Base-by-base conservation (phyloP, 1,140 invertebrate genomes). In the Leptopilina clavipes region DNA sequence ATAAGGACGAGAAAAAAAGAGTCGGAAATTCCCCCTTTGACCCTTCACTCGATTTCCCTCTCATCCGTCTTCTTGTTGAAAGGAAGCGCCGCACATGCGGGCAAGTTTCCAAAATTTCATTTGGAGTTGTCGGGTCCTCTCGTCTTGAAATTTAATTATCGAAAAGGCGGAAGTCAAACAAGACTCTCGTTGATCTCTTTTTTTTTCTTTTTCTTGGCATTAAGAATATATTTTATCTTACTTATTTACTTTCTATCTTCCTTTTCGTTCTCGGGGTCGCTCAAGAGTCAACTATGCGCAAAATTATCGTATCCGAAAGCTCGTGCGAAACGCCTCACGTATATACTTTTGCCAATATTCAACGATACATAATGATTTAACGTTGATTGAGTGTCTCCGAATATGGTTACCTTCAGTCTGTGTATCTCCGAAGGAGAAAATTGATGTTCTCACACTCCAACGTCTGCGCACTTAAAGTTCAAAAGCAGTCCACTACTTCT, bases 351-450 rank as follows among this genome's bases (percentile, higher is more conserved):
- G 72, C 17, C 22, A 73, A 72, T 76, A 76, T 73, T 45, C 75
- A 72, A 25, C 73, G 73, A 44, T 40, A 59, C 44, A 65, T 77
- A 77, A 81, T 83, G 82, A 80, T 83, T 83, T 83, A 81, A 83
- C 76, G 79, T 83, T 84, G 82, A 84, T 84, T 76, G 77, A 84
- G 79, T 80, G 77, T 83, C 79, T 82, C 76, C 77, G 65, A 83
- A 81, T 84, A 82, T 84, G 76, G 79, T 71, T 17, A 37, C 17
- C 70, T 44, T 43, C 44, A 77, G 76, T 76, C 75, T 74, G 43
- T 75, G 59, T 59, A 70, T 76, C 40, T 48, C 48, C n/a, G n/a
- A n/a, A 54, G 72, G 78, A 79, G 72, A 77, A 81, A 81, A 82
- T 83, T 79, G 77, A 75, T 59, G 70, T 59, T 65, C 45, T 70